phyloP scores from a whole-genome alignment of 2,888 invertebrate genomes.

The Agriotes lineatus region DNA sequence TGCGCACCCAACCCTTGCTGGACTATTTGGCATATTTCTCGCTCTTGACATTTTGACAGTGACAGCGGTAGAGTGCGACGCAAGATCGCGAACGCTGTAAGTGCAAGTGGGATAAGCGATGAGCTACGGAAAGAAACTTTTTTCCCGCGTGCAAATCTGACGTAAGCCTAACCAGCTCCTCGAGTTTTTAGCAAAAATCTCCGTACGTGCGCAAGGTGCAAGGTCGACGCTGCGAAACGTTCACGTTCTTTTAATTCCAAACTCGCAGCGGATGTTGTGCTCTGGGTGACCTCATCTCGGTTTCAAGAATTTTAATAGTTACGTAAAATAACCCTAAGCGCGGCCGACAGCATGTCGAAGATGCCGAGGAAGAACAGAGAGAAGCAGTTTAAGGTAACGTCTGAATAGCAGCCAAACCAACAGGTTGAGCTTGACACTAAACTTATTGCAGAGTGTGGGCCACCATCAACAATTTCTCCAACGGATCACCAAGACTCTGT shows the following conservation, averaged over 20 bases:
- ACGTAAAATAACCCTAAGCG: background rate
- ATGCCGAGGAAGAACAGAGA: conserved; percentile 55
- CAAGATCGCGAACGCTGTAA: background rate
- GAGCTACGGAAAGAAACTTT: background rate
- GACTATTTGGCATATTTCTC: conserved; percentile 7
- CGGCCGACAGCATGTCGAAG: conserved; percentile 54
- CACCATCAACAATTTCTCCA: conserved; percentile 84
- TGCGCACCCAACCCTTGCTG: conserved; percentile 11
- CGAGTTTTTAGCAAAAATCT: background rate
- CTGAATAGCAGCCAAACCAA: too few relatives aligned
- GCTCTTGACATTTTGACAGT: conserved; percentile 13
- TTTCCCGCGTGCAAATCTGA: background rate
- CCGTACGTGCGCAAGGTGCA: background rate
- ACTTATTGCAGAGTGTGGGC: conserved; percentile 74
- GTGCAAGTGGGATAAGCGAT: background rate
- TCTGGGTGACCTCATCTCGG: background rate
- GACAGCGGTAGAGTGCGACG: background rate
- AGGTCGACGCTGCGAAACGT: background rate
- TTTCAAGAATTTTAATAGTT: background rate
- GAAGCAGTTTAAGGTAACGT: conserved; percentile 53
- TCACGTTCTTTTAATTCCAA: conserved; percentile 8
- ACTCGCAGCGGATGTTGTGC: background rate
- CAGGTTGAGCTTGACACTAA: background rate
- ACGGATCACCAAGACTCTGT: conserved; percentile 88
- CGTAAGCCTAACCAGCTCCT: background rate